Conservation (phyloP, 2,113 vertebrate genomes). For the Mus spicilegus region DNA sequence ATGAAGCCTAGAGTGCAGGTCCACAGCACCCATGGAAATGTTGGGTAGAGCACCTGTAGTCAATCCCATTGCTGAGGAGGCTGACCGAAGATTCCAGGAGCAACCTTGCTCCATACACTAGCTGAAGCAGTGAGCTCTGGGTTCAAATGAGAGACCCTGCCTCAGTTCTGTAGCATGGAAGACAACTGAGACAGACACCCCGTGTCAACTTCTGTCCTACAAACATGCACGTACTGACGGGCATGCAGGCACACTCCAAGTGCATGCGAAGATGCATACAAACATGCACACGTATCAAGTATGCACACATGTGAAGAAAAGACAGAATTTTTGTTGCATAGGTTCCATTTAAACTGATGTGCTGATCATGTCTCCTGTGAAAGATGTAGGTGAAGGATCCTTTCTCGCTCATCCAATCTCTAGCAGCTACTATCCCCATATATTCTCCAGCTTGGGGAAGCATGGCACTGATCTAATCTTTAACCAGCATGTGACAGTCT, state of each 20-base stretch:
- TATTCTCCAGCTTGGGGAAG: neutral
- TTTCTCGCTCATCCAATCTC: neutral
- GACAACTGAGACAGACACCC: neutral
- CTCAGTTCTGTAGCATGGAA: neutral
- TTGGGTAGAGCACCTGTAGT: neutral
- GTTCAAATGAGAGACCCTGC: neutral
- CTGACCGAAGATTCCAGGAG: neutral
- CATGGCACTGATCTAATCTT: neutral
- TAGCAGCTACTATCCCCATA: neutral
- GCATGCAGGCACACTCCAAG: neutral
- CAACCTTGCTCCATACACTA: neutral
- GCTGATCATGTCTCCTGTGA: neutral
- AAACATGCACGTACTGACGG: neutral
- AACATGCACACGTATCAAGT: neutral
- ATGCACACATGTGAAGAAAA: neutral
- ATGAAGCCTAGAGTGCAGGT: neutral
- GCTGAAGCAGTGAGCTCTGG: neutral
- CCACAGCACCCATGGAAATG: neutral
- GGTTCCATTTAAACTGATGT: neutral
- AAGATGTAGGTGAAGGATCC: neutral
- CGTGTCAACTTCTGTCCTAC: neutral
- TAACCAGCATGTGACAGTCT: neutral
- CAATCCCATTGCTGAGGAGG: neutral
- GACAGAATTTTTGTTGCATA: neutral
- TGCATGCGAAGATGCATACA: neutral